These are phyloP conservation scores for Trichonephila clavata DNA, from an alignment of 1,140 invertebrate species.

Conservation along the genomic window DNA sequence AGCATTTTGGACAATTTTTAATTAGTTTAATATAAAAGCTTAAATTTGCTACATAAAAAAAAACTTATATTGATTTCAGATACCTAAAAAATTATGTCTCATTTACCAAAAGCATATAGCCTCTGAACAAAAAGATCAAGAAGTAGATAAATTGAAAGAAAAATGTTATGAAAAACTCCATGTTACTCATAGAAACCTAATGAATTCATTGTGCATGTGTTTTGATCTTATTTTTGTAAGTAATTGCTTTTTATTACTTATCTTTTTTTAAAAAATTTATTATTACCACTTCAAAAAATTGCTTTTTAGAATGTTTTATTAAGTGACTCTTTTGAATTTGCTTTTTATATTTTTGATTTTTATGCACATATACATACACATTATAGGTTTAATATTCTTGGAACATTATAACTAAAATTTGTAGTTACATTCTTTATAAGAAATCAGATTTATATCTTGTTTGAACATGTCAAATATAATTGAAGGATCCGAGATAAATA, in stretches of 20 bases:
- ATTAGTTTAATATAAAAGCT: too few relatives aligned
- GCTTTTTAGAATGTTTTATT: too few relatives aligned
- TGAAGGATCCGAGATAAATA: too few relatives aligned
- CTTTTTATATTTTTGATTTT: too few relatives aligned
- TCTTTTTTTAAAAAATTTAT: background rate
- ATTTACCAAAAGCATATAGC: slow-evolving; percentile 13
- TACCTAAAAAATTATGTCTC: slow-evolving; percentile 24
- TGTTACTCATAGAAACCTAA: slow-evolving; percentile 24
- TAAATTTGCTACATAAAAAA: too few relatives aligned
- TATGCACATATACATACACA: too few relatives aligned
- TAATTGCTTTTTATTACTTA: background rate
- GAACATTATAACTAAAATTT: background rate
- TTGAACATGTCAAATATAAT: too few relatives aligned
- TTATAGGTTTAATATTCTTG: too few relatives aligned
- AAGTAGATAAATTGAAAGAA: slow-evolving; percentile 9
- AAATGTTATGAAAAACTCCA: slow-evolving; percentile 1
- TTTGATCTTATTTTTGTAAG: slow-evolving; percentile 39
- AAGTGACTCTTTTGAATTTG: too few relatives aligned
- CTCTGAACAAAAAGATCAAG: background rate
- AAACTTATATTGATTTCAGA: background rate
- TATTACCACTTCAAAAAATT: background rate
- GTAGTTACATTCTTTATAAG: background rate
- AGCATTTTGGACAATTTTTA: too few relatives aligned
- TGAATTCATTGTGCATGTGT: slow-evolving; percentile 19
- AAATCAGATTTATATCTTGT: background rate